Evolutionary conservation across 1,140 invertebrate species (phyloP).

Genomic region (Nebria ingens): DNA sequence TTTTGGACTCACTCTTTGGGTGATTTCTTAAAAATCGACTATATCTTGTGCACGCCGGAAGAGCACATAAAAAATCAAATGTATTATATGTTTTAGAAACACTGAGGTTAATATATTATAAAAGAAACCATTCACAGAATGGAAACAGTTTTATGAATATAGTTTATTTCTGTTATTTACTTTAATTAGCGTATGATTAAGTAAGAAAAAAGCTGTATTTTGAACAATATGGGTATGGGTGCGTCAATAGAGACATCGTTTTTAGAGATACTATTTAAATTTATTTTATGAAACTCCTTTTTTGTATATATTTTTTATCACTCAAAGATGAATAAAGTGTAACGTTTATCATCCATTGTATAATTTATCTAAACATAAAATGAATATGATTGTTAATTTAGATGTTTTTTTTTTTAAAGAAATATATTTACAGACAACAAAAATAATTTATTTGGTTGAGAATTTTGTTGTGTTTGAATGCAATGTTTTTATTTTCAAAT

Average conservation of each 20-base stretch:
- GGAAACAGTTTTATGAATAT: not conserved
- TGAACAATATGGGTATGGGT: not conserved
- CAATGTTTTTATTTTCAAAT: not conserved
- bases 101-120: not conserved
- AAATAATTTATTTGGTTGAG: not conserved
- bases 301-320: constrained; percentile 3
- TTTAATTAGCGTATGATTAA: not conserved
- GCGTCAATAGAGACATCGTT: not conserved
- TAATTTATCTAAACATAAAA: not conserved
- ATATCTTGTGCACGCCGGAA: no score
- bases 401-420: not conserved
- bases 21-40: no score
- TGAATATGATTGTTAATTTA: not conserved
- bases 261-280: constrained; percentile 6
- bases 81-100: not conserved
- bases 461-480: not conserved
- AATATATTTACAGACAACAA: not conserved
- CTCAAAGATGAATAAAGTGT: not conserved
- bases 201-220: not conserved
- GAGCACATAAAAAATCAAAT: no score
- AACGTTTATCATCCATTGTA: constrained; percentile 3
- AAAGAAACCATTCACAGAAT: not conserved
- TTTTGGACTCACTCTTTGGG: no score
- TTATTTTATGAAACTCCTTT: no score
- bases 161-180: constrained; percentile 8